Percentiles rank a stretch among this genome's conserved stretches.
phyloP scores from a whole-genome alignment of 1,140 invertebrate genomes.

The Penaeus vannamei region DNA sequence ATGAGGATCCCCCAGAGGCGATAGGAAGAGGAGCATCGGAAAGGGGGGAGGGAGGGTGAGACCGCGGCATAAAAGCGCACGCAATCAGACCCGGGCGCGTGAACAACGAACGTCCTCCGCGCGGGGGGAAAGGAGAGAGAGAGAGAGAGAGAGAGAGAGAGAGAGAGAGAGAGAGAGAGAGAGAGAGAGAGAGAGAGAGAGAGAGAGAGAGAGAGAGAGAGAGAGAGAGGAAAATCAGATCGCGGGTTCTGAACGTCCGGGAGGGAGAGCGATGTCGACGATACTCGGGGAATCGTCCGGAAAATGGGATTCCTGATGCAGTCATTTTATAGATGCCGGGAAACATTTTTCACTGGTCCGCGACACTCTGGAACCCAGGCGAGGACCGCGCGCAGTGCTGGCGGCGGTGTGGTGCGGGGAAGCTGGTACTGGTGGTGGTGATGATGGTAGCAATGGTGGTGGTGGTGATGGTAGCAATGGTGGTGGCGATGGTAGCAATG shows the following conservation, averaged over 20 bases:
- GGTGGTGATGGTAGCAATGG: no score
- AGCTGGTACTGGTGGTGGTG: no score
- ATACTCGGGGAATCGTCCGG: constrained; percentile 53
- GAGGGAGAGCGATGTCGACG: constrained; percentile 48
- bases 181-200: neutral
- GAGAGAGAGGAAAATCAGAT: neutral
- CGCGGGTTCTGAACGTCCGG: neutral
- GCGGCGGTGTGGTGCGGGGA: no score
- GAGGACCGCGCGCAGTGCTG: no score
- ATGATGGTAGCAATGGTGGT: no score
- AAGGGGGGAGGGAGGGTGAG: no score
- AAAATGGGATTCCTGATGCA: constrained; percentile 60
- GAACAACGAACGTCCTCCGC: neutral
- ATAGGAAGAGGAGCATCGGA: neutral
- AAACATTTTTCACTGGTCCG: constrained; percentile 19
- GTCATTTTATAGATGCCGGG: constrained; percentile 55
- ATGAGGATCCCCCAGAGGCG: neutral
- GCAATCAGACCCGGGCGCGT: neutral
- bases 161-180: neutral
- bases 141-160: neutral
- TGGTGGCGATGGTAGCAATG: no score
- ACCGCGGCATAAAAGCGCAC: neutral
- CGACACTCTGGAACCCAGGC: constrained; percentile 13
- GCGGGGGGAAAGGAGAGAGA: neutral
- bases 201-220: neutral